Evolutionary conservation across 2,797 vertebrate species (phyloP).

Genomic region (Craterocephalus amniculus): DNA sequence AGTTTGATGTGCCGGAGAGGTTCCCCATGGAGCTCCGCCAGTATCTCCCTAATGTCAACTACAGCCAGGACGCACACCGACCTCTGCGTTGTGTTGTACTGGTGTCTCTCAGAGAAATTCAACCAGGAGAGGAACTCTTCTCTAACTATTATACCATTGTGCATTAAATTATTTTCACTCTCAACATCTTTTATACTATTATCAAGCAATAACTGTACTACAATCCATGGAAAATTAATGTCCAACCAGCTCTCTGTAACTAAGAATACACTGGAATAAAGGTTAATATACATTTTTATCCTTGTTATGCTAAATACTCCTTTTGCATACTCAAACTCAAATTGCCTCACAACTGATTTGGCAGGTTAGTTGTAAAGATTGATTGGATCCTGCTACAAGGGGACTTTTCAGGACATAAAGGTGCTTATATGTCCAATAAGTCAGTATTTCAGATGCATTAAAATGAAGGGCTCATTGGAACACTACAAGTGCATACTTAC

Average conservation of each 20-base stretch:
- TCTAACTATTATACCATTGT: constrained; percentile 97
- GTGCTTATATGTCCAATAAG: background rate
- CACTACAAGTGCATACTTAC: background rate
- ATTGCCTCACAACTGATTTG: too few relatives aligned
- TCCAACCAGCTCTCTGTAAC: too few relatives aligned
- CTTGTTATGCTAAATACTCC: too few relatives aligned
- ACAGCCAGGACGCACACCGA: constrained; percentile 81
- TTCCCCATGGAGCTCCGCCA: constrained; percentile 90
- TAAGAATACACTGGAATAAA: too few relatives aligned
- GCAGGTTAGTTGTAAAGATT: background rate
- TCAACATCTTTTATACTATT: background rate
- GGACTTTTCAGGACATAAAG: background rate
- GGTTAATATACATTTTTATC: too few relatives aligned
- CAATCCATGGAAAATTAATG: background rate
- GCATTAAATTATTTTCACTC: constrained; percentile 64
- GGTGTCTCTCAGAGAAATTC: constrained; percentile 88
- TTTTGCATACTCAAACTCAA: too few relatives aligned
- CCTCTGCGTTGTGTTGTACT: constrained; percentile 90
- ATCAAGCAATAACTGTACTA: background rate
- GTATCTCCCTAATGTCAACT: constrained; percentile 91
- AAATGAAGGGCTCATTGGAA: background rate
- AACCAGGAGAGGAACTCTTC: constrained; percentile 91
- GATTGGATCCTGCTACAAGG: background rate
- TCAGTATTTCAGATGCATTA: background rate
- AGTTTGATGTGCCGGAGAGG: constrained; percentile 87